A percentile compares a stretch with the other conserved stretches of the same genome.
Evolutionary conservation across 2,888 invertebrate genomes (phyloP).

Genomic region (Pristionchus maxplancki): DNA sequence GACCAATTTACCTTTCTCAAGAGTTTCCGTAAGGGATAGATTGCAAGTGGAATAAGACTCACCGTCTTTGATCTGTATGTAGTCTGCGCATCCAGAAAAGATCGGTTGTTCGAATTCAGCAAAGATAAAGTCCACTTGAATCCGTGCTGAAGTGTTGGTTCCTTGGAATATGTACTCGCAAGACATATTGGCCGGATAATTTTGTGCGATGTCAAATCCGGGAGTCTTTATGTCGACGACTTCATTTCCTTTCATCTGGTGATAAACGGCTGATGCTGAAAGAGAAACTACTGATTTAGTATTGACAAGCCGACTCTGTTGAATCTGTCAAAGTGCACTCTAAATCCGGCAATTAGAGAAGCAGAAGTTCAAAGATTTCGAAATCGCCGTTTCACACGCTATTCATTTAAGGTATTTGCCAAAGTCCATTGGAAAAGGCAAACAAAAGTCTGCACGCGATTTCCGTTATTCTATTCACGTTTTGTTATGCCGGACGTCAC

Average conservation of each 20-base stretch:
- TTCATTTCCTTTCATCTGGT: background rate
- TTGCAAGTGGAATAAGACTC: background rate
- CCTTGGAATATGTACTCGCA: slow-evolving; percentile 49
- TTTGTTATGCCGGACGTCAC: background rate
- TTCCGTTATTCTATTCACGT: background rate
- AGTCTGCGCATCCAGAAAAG: slow-evolving; percentile 45
- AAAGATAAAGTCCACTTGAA: background rate
- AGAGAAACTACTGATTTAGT: background rate
- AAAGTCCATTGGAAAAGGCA: background rate
- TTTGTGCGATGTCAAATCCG: background rate
- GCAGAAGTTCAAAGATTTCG: slow-evolving; percentile 2
- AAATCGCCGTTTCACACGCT: background rate
- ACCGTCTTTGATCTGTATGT: slow-evolving; percentile 44
- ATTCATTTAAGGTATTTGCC: background rate
- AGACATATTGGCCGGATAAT: slow-evolving; percentile 43
- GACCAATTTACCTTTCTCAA: background rate
- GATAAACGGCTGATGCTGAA: slow-evolving; percentile 40
- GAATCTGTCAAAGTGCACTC: background rate
- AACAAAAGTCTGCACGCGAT: background rate
- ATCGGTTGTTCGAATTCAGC: slow-evolving; percentile 46
- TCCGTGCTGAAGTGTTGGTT: background rate
- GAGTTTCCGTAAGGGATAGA: background rate
- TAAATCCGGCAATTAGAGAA: background rate
- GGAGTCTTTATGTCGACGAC: slow-evolving; percentile 28
- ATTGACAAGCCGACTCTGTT: background rate